Base-by-base conservation (phyloP, 2,113 vertebrate species). In the Tauraco erythrolophus region DNA sequence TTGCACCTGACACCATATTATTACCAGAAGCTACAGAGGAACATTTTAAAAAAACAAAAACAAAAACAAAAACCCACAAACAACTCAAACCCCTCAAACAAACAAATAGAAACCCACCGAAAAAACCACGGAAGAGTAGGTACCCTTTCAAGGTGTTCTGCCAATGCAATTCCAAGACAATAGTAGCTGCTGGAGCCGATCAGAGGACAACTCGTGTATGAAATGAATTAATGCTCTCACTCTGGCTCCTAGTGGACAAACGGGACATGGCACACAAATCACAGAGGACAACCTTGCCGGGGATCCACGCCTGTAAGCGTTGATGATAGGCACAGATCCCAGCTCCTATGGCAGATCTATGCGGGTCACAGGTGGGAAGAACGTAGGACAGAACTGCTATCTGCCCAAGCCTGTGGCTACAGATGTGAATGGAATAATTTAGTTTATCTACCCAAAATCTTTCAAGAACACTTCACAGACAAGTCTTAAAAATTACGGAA, bases 161-260 rank as follows among this genome's bases (percentile, higher is more conserved):
- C 66, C 64, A 72, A 78, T 81, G 70, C 48, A 13, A 22, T 72
- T 76, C 62, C 37, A 65, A 70, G 61, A 72, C 75, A 84, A 54
- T 1, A 68, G 48, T 15, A 92, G 88, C 84, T 72, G 8, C 48
- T 53, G 81, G 21, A 71, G 24, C 57, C 57, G 45, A 75, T 48
- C 30, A 85, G 70, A 83, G 54, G 41, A 72, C n/a, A 90, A 41
- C 25, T 25, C 56, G 58, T 46, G 2, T 83, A n/a, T 30, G 43
- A 92, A 46, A 61, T 7, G 57, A 90, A 65, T 88, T 39, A 65
- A 56, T 54, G 85, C 66, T 95, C 92, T 83, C 84, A 57, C 84
- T 94, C 88, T 94, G 90, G 78, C 79, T 97, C 92, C 88, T 94
- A 92, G 95, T 84, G 90, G 90, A 75, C 66, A 88, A 65, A 62